Evolutionary conservation across 2,797 vertebrate species (phyloP).

Genomic region (Sylvilagus floridanus): DNA sequence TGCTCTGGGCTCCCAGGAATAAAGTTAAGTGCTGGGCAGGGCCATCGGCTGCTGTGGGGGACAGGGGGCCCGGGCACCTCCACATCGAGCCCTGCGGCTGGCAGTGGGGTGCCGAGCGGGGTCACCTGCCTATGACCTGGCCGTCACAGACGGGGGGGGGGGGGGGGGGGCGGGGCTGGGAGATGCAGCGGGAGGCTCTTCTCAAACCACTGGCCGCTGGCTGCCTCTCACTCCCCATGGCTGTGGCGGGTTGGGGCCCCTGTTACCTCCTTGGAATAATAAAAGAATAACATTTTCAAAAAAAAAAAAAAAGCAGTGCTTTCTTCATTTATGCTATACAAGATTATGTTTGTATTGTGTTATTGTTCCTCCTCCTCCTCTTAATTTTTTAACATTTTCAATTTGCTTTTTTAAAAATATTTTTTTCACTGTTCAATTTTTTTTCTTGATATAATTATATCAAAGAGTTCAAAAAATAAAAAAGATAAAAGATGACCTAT

Average conservation of each 20-base stretch:
- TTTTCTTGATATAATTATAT: slow-evolving; percentile 47
- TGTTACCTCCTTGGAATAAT: slow-evolving; percentile 82
- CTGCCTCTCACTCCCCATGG: slow-evolving; percentile 76
- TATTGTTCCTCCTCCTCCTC: neutral
- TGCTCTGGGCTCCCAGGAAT: slow-evolving; percentile 56
- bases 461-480: neutral
- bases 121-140: neutral
- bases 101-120: neutral
- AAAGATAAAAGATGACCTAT: slow-evolving; percentile 21
- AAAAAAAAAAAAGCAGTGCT: too few species aligned
- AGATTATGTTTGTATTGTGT: neutral
- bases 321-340: neutral
- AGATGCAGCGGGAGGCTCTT: slow-evolving; percentile 53
- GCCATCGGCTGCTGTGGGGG: neutral
- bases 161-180: too few species aligned
- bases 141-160: neutral
- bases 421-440: neutral
- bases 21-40: slow-evolving; percentile 2
- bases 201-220: slow-evolving; percentile 50
- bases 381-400: slow-evolving; percentile 41
- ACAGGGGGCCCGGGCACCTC: neutral
- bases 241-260: slow-evolving; percentile 74
- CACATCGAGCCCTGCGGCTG: neutral
- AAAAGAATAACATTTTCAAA: slow-evolving; percentile 83
- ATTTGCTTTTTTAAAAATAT: neutral